Conservation (phyloP, 2,888 invertebrate genomes). For the Orthosia cruda region DNA sequence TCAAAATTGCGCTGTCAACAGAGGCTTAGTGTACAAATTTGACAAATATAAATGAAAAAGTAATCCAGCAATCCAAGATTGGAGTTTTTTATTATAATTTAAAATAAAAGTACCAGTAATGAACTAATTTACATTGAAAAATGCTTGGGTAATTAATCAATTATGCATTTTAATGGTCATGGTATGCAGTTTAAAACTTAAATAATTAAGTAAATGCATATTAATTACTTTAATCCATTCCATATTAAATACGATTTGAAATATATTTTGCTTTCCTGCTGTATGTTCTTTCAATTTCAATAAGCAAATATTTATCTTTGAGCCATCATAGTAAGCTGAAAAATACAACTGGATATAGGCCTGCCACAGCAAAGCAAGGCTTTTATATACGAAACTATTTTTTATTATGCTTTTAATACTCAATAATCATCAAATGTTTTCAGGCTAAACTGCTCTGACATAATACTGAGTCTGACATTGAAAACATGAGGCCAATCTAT, state of each 20-base stretch:
- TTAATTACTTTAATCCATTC: neutral
- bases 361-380: too few species aligned
- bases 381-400: neutral
- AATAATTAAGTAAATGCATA: conserved; percentile 7
- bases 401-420: neutral
- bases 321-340: neutral
- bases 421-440: neutral
- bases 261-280: neutral
- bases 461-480: conserved; percentile 41
- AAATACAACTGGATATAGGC: neutral
- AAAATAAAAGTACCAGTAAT: neutral
- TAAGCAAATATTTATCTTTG: neutral
- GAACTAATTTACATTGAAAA: neutral
- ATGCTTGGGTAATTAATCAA: neutral
- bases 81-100: too few species aligned
- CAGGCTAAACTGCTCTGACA: neutral
- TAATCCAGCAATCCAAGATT: too few species aligned
- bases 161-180: conserved; percentile 9
- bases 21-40: too few species aligned
- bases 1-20: too few species aligned
- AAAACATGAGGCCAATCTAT: conserved; percentile 23
- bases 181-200: neutral
- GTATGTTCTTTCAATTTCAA: neutral
- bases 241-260: neutral
- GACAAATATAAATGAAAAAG: too few species aligned